Conservation (phyloP, 1,140 invertebrate species). For the Berghia stephanieae region DNA sequence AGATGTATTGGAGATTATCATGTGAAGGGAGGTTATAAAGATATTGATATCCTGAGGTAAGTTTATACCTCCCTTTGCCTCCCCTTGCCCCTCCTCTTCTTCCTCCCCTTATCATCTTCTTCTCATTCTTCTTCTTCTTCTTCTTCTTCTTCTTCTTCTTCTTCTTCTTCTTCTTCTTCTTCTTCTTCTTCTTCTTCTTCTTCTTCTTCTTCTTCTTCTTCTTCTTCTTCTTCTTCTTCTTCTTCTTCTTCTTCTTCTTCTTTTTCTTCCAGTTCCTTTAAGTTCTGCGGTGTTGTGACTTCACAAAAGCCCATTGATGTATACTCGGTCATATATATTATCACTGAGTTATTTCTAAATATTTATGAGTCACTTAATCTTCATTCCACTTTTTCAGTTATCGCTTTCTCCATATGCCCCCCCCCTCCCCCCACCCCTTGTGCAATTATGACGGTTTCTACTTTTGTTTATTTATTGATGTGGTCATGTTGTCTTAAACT, state of each 20-base stretch:
- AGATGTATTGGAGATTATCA: constrained; percentile 89
- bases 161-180: neutral
- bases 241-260: neutral
- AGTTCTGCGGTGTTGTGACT: too few relatives aligned
- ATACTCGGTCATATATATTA: too few relatives aligned
- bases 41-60: constrained; percentile 76
- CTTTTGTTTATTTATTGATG: too few relatives aligned
- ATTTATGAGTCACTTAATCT: too few relatives aligned
- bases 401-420: too few relatives aligned
- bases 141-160: neutral
- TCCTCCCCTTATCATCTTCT: neutral
- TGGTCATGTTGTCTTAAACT: too few relatives aligned
- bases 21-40: constrained; percentile 86
- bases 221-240: neutral
- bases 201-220: neutral
- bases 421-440: too few relatives aligned
- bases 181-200: neutral
- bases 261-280: neutral
- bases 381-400: too few relatives aligned
- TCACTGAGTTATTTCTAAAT: too few relatives aligned
- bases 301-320: too few relatives aligned
- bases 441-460: too few relatives aligned
- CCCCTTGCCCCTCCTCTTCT: neutral
- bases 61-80: neutral
- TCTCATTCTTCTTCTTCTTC: neutral